Evolutionary conservation across 2,888 invertebrate species (phyloP), one percentile per base, ranked within the genome.

Genomic region (Ceramica pisi): DNA sequence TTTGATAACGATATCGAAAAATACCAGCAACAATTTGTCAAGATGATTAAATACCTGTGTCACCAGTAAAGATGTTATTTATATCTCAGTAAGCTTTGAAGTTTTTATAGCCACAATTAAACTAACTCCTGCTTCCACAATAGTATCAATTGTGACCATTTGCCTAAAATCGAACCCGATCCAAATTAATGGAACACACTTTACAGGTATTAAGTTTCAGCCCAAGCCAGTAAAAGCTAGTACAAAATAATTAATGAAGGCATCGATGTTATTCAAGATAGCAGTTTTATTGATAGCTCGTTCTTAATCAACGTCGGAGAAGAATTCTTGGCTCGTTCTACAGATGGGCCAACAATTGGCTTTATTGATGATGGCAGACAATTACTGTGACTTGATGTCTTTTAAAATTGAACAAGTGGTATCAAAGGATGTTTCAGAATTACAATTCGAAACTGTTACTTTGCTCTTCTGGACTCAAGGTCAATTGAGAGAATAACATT

Each of bases 261-360:
- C 88, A 90, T 91, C 90, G 91, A 90, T 89, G 89, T 90, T 90
- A 90, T 91, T 90, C 88, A 86, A 89, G 92, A 92, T 92, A 88
- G 87, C 82, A 88, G 88, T 88, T 90, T 90, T 92, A 94, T 94
- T 94, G 93, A 94, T 94, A 92, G 87, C 86, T 85, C 86, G 88
- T 90, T 90, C 90, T 95, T 92, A 91, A 93, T 95, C 95, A 94
- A 93, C 86, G 94, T 93, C 92, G 84, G 81, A 83, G 86, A 86
- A 87, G 87, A 86, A 89, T 89, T 88, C 88, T 84, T 78, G 86
- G 83, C 84, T 82, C 84, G 84, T 78, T 77, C 75, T 80, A 74
- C 50, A 78, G 78, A 80, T 75, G 77, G 74, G 68, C 75, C 74
- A 82, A 83, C 83, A 86, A 86, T 84, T 76, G 81, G 60, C 79